These are phyloP conservation scores for Paradoxurus hermaphroditus DNA, from an alignment of 2,113 vertebrate species.

Conservation along the genomic window DNA sequence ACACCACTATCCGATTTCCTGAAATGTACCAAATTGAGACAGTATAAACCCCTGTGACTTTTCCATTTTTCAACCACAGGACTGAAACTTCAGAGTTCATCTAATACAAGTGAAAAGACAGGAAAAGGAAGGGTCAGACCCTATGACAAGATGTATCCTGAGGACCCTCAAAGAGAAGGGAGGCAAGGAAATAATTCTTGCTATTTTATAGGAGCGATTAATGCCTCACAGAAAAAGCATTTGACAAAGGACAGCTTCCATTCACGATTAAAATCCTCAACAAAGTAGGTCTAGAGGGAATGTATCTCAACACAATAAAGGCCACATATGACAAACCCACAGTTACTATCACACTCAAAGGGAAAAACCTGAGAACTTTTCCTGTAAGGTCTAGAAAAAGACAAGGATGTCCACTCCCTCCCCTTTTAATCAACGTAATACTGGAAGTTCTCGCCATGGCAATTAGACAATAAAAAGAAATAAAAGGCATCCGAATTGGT, in stretches of 20 bases:
- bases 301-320: not conserved
- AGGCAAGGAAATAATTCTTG: not conserved
- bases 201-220: not conserved
- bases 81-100: conserved; percentile 4
- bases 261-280: not conserved
- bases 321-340: not conserved
- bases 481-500: not conserved
- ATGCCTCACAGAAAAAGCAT: not conserved
- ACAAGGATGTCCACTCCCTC: not conserved
- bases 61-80: not conserved
- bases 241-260: not conserved
- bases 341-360: not conserved
- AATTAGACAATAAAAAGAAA: not conserved
- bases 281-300: not conserved
- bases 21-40: conserved; percentile 50
- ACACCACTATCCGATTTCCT: conserved; percentile 20
- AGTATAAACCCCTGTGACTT: conserved; percentile 28
- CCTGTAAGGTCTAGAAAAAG: not conserved
- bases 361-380: not conserved
- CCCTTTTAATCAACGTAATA: not conserved
- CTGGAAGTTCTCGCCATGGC: not conserved
- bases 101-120: not conserved
- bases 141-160: not conserved
- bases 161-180: not conserved
- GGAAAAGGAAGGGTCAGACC: conserved; percentile 32